Conservation (phyloP, 2,888 invertebrate species). For the Exephanes ischioxanthus region DNA sequence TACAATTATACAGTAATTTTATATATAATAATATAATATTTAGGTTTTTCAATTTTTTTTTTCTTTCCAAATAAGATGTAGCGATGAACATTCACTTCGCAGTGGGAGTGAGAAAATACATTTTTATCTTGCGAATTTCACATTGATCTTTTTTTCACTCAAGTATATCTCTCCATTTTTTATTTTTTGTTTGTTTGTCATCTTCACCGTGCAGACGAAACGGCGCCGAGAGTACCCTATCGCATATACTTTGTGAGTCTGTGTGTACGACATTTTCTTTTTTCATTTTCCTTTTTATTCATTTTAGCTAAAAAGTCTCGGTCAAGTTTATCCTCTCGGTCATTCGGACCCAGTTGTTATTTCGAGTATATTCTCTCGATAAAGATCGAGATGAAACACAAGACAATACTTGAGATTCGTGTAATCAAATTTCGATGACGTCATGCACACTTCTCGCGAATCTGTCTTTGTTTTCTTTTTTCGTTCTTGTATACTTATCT, state of each 20-base stretch:
- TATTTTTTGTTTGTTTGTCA: conserved; percentile 51
- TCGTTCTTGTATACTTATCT: conserved; percentile 73
- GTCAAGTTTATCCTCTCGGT: conserved; percentile 61
- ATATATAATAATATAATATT: conserved; percentile 68
- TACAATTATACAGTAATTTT: conserved; percentile 84
- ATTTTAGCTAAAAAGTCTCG: conserved; percentile 18
- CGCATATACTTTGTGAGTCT: conserved; percentile 42
- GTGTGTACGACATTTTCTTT: conserved; percentile 28
- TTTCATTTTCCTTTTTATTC: conserved; percentile 31
- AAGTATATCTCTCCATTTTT: conserved; percentile 65
- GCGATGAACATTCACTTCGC: conserved; percentile 83
- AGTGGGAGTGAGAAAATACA: conserved; percentile 84
- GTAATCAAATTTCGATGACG: conserved; percentile 73
- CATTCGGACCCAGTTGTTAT: conserved; percentile 65
- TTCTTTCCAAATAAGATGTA: conserved; percentile 83
- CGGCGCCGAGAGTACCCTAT: conserved; percentile 31
- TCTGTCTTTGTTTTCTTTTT: conserved; percentile 19
- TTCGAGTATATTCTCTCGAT: conserved; percentile 65
- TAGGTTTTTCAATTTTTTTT: conserved; percentile 66
- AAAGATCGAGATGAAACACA: conserved; percentile 69
- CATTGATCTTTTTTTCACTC: conserved; percentile 80
- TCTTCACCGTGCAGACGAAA: conserved; percentile 61
- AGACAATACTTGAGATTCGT: conserved; percentile 79
- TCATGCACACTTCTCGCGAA: conserved; percentile 38
- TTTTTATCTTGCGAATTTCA: conserved; percentile 80